Conservation (phyloP, 2,888 invertebrate genomes). For the Machimus rusticus region DNA sequence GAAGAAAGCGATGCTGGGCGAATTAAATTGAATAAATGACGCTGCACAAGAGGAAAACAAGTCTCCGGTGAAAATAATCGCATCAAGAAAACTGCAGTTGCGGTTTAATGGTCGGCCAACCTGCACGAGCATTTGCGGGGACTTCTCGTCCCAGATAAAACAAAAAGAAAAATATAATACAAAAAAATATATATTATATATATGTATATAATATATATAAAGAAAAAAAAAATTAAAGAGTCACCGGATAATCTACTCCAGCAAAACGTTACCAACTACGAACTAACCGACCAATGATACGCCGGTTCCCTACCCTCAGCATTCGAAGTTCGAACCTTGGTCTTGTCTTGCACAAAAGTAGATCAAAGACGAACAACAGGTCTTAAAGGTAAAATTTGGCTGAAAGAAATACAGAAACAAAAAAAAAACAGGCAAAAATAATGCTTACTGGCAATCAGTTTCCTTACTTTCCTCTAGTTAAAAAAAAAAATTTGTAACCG, state of each 20-base stretch:
- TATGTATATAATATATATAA: no score
- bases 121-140: background rate
- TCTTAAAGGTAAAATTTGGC: background rate
- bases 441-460: background rate
- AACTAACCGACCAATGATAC: background rate
- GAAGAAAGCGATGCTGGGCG: slow-evolving; percentile 32
- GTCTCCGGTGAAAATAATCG: slow-evolving; percentile 31
- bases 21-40: slow-evolving; percentile 18
- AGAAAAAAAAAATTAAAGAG: background rate
- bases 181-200: no score
- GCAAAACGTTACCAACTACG: background rate
- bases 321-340: background rate
- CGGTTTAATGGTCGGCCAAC: background rate
- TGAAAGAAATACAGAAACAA: background rate
- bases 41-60: slow-evolving; percentile 2
- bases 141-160: background rate
- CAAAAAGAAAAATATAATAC: background rate
- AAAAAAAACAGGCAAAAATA: background rate
- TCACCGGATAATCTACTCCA: background rate
- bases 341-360: background rate
- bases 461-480: background rate
- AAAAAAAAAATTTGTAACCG: background rate
- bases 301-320: background rate
- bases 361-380: background rate
- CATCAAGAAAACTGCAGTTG: slow-evolving; percentile 16